Conservation (phyloP, 2,113 vertebrate genomes). For the Gnathonemus echidnorhynchus region DNA sequence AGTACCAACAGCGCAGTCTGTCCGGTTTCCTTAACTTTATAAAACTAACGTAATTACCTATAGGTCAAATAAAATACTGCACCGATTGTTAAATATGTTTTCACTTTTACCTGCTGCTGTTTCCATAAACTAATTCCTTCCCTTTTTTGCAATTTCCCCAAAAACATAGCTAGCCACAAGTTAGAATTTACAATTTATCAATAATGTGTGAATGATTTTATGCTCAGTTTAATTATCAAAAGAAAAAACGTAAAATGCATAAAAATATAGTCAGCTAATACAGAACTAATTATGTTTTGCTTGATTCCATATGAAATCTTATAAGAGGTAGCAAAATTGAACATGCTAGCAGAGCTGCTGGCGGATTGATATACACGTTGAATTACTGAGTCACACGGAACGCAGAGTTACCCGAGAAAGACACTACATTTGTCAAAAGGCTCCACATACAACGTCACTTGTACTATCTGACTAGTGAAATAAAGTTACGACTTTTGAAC, state of each 20-base stretch:
- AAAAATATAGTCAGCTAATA: background rate
- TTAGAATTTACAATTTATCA: background rate
- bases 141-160: background rate
- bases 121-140: background rate
- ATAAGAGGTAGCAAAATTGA: background rate
- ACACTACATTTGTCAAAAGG: background rate
- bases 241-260: background rate
- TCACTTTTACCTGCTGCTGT: background rate
- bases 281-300: background rate
- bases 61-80: background rate
- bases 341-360: background rate
- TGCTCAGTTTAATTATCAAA: background rate
- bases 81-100: background rate
- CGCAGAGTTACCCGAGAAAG: background rate
- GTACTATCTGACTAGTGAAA: background rate
- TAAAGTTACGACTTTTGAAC: background rate
- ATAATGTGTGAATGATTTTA: background rate
- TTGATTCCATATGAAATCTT: background rate
- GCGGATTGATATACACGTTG: background rate
- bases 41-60: background rate
- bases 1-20: background rate
- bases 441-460: background rate
- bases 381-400: constrained; percentile 22
- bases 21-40: background rate
- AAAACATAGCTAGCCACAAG: background rate